Conservation (phyloP, 2,113 vertebrate genomes). For the Scalopus aquaticus region DNA sequence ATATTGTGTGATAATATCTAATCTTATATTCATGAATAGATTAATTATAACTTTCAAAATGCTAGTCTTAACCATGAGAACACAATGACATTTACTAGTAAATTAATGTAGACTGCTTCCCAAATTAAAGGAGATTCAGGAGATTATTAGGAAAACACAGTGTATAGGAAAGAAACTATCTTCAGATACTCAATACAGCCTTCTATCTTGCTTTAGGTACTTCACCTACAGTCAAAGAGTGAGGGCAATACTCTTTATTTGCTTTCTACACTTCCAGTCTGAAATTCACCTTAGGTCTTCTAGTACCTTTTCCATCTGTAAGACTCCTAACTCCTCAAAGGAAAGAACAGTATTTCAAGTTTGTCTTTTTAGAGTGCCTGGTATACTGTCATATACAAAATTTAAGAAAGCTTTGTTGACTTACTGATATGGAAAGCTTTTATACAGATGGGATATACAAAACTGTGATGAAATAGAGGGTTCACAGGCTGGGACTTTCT, state of each 20-base stretch:
- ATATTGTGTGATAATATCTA: background rate
- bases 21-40: background rate
- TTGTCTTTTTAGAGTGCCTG: background rate
- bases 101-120: background rate
- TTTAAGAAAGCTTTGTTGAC: background rate
- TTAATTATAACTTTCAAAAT: background rate
- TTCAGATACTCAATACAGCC: background rate
- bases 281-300: background rate
- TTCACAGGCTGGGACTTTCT: rapidly evolving
- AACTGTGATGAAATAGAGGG: background rate
- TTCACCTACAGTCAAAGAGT: background rate
- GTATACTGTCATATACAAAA: background rate
- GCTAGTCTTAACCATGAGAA: background rate
- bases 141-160: background rate
- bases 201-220: background rate
- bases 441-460: background rate
- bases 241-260: background rate
- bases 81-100: background rate
- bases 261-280: background rate
- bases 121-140: background rate
- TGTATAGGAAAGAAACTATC: background rate
- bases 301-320: background rate
- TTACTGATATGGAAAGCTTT: background rate
- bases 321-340: background rate
- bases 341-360: background rate